Evolutionary conservation across 1,140 invertebrate species (phyloP), one percentile per base, ranked within the genome.

Genomic region (Leucophenga varia): DNA sequence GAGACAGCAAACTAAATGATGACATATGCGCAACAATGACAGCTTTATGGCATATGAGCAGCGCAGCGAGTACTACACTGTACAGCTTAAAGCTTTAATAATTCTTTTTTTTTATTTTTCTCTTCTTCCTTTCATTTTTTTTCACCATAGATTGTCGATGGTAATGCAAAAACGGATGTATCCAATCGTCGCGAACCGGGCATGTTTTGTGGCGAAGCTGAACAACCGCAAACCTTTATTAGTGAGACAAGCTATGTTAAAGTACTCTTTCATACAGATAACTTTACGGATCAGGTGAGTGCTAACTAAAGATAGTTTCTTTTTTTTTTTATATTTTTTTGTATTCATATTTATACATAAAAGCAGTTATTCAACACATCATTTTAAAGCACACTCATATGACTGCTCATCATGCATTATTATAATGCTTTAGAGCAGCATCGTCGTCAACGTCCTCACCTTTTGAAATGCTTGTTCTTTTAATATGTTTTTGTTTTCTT

Each of bases 181-280:
- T 89, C 84, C 42, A 92, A 93, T 75, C 80, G 90, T 31, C 88
- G 90, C 54, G 89, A 91, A 50, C 87, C 88, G 0, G 92, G 92
- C 3, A 84, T 90, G 45, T 95, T 93, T 72, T 95, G 92, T 73
- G 92, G 92, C 0, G 92, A 95, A 71, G 91, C 88, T 12, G 93
- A 95, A 61, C 91, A 93, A 58, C 89, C 91, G 0, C 90, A 94
- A 75, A 93, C 90, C 4, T 95, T 94, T 78, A 94, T 95, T 63
- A 94, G 91, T 10, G 92, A 95, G 77, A 95, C 91, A 9, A 91
- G 88, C 63, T 90, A 92, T 75, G 91, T 95, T 8, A 90, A 90
- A 64, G 84, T 95, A 20, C 81, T 93, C 32, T 94, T 95, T 77
- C 89, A 92, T 73, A 87, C 89, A 17, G 90, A 94, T 67, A 93